phyloP scores from a whole-genome alignment of 2,113 vertebrate genomes.

The Prietella phreatophila region DNA sequence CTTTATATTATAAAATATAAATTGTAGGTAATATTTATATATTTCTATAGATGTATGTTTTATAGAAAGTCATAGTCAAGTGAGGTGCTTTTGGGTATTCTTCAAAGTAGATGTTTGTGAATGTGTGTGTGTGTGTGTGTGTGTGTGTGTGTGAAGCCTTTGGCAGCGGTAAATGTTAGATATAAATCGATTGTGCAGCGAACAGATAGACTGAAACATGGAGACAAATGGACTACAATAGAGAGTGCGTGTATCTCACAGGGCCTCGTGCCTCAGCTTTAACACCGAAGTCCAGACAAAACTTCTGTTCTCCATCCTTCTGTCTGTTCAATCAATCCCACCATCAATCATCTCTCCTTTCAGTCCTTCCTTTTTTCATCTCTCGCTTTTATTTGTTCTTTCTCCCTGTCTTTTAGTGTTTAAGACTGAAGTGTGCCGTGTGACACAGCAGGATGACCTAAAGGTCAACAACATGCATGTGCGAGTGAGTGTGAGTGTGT shows the following conservation, averaged over 20 bases:
- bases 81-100: not conserved
- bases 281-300: slow-evolving; percentile 35
- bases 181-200: slow-evolving; percentile 50
- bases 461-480: slow-evolving; percentile 27
- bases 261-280: slow-evolving; percentile 34
- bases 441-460: slow-evolving; percentile 6
- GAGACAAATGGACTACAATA: slow-evolving; percentile 53
- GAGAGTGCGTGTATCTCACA: slow-evolving; percentile 37
- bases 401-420: not conserved
- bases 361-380: slow-evolving; percentile 7
- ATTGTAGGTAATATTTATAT: not conserved
- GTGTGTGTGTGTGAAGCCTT: slow-evolving; percentile 32
- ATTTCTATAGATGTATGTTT: not conserved
- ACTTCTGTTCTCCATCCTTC: slow-evolving; percentile 44
- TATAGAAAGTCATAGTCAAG: not conserved
- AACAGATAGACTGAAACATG: slow-evolving; percentile 53
- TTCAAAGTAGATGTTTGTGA: not conserved
- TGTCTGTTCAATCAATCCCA: slow-evolving; percentile 37
- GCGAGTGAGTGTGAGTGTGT: not conserved
- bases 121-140: slow-evolving; percentile 13
- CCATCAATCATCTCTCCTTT: slow-evolving; percentile 42
- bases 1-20: not conserved
- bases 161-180: slow-evolving; percentile 49
- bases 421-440: slow-evolving; percentile 14
- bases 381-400: not conserved